Percentiles rank a stretch among this genome's conserved stretches.
These are phyloP conservation scores for Myripristis murdjan DNA, from an alignment of 2,797 vertebrate species.

Conservation along the genomic window DNA sequence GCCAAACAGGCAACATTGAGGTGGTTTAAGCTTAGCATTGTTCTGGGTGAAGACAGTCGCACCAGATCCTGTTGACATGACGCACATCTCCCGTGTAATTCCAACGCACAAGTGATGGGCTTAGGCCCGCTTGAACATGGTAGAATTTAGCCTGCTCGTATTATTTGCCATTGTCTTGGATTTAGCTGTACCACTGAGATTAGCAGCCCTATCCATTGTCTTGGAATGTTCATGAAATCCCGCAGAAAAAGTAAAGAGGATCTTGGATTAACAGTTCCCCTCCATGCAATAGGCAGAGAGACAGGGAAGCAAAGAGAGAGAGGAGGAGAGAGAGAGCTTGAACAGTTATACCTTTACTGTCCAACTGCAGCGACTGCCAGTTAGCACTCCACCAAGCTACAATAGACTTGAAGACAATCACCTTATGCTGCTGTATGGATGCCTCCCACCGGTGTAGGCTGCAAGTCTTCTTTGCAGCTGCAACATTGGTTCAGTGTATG, in stretches of 20 bases:
- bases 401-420: constrained; percentile 82
- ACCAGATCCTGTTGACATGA: constrained; percentile 83
- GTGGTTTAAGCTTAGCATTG: constrained; percentile 82
- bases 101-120: constrained; percentile 83
- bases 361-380: constrained; percentile 74
- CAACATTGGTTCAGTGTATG: constrained; percentile 50
- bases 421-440: constrained; percentile 75
- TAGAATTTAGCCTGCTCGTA: constrained; percentile 82
- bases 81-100: constrained; percentile 85
- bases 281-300: constrained; percentile 76
- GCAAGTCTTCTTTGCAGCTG: constrained; percentile 54
- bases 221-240: constrained; percentile 89
- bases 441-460: constrained; percentile 81
- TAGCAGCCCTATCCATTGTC: constrained; percentile 87
- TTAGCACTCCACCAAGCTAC: constrained; percentile 70
- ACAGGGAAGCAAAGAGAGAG: constrained; percentile 44
- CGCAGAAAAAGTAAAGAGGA: constrained; percentile 87
- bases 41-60: constrained; percentile 77
- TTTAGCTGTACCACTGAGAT: constrained; percentile 90
- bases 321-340: constrained; percentile 46
- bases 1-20: constrained; percentile 72
- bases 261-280: constrained; percentile 87
- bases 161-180: constrained; percentile 87
- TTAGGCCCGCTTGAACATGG: constrained; percentile 84
- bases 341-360: constrained; percentile 59